Evolutionary conservation across 2,113 vertebrate genomes (phyloP).

Genomic region (Pelusios castaneus): DNA sequence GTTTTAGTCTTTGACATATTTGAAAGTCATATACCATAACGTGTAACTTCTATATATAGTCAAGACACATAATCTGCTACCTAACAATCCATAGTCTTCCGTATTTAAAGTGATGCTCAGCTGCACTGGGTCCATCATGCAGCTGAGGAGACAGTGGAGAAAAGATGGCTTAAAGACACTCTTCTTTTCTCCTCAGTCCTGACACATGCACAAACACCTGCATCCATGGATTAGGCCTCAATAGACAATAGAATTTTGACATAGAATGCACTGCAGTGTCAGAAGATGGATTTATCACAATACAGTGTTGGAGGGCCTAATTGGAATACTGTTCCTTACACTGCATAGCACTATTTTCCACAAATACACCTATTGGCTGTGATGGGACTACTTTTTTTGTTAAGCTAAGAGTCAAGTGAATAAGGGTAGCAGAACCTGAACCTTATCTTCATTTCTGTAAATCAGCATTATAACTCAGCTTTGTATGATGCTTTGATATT

Average conservation of each 20-base stretch:
- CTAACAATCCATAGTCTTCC: constrained; percentile 61
- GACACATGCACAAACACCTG: not conserved
- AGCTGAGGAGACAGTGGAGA: not conserved
- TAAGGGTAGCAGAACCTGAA: not conserved
- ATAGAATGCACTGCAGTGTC: accelerated
- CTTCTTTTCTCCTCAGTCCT: not conserved
- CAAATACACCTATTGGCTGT: not conserved
- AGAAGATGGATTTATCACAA: not conserved
- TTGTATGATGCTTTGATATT: not conserved
- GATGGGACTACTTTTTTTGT: not conserved
- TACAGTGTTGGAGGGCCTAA: not conserved
- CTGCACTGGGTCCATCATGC: not conserved
- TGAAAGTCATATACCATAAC: constrained; percentile 45
- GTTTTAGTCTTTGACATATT: constrained; percentile 33
- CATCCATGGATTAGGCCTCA: not conserved
- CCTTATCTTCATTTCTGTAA: not conserved
- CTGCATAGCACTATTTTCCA: not conserved
- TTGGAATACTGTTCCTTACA: not conserved
- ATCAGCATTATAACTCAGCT: not conserved
- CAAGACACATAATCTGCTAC: constrained; percentile 67
- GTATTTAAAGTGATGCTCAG: constrained; percentile 35
- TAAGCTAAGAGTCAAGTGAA: not conserved
- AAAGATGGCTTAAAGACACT: not conserved
- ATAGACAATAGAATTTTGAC: not conserved
- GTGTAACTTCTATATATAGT: constrained; percentile 59